These are phyloP conservation scores for Brachyrhaphis roseni DNA, from an alignment of 2,797 vertebrate genomes.

Conservation along the genomic window DNA sequence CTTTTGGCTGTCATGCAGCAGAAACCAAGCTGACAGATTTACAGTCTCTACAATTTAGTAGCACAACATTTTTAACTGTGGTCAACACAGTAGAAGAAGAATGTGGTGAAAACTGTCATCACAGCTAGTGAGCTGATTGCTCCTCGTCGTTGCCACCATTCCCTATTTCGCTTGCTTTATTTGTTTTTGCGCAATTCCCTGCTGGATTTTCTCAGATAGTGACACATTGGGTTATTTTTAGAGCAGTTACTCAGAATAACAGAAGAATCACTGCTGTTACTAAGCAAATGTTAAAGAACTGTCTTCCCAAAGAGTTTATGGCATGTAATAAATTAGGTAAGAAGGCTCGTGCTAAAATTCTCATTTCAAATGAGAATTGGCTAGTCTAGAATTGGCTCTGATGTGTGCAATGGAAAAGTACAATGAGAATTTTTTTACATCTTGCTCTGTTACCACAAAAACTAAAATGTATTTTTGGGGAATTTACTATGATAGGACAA, in stretches of 20 bases:
- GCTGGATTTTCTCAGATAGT: slow-evolving; percentile 33
- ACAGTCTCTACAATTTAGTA: slow-evolving; percentile 31
- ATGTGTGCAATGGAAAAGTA: too few species aligned
- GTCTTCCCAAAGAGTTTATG: not conserved
- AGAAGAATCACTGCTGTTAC: not conserved
- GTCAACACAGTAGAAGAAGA: slow-evolving; percentile 28
- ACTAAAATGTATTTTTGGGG: not conserved
- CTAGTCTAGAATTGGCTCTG: not conserved
- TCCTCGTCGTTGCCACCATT: slow-evolving; percentile 29
- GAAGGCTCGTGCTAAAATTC: not conserved
- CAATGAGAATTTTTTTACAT: not conserved
- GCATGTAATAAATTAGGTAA: not conserved
- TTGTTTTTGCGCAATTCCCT: slow-evolving; percentile 16
- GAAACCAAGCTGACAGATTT: slow-evolving; percentile 34
- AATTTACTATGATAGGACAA: not conserved
- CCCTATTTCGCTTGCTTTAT: slow-evolving; percentile 24
- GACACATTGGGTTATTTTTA: slow-evolving; percentile 24
- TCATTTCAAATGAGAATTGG: not conserved
- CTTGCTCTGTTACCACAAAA: not conserved
- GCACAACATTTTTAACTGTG: slow-evolving; percentile 34
- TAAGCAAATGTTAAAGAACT: not conserved
- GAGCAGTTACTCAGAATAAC: slow-evolving; percentile 8
- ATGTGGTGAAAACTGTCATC: slow-evolving; percentile 36
- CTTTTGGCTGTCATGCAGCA: slow-evolving; percentile 17
- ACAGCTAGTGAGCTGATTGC: slow-evolving; percentile 33